Base-by-base conservation (phyloP, 2,888 invertebrate species). In the Cremastobaeus sp. region DNA sequence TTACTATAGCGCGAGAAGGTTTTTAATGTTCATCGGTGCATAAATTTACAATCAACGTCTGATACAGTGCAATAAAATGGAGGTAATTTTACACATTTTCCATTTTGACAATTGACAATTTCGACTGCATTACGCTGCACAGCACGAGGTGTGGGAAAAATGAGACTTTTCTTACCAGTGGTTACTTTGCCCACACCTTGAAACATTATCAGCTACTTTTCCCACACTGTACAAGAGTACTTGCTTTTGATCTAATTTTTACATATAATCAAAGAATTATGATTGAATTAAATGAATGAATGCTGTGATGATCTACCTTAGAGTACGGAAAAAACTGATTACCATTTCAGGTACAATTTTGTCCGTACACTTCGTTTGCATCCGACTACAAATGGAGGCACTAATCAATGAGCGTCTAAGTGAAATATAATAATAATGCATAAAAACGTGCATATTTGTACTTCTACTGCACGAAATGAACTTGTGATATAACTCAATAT, bases 401-500 rank as follows among this genome's bases (percentile, higher is more conserved):
- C 52, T 68, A 69, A 45, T 37, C 37, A 62, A 62, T 69, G 69
- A 62, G 54, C 55, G 20, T 30, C 50, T 62, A 70, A 55, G 32
- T 32, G 12, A 39, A 32, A 45, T 17, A 41, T 62, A 48, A 55
- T n/a, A n/a, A n/a, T n/a, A 70, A 62, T 55, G 55, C 55, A 57
- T 34, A 70, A 59, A 60, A 39, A 41, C 48, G 70, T 70, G 70
- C 62, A 37, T 35, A 12, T 35, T 28, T 59, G 39, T 34, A 41
- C 41, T 43, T 35, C 70, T 62, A 70, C 62, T 70, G 62, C 62
- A 62, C 70, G 55, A 55, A 70, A 70, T 70, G 70, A 70, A 70
- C 43, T 70, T 70, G 70, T 70, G 70, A 70, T 70, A 70, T 70
- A 70, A 70, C 70, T 62, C 70, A 55, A 62, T 43, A 70, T 50